Conservation (phyloP, 1,140 invertebrate species). For the Drosophila carrolli region DNA sequence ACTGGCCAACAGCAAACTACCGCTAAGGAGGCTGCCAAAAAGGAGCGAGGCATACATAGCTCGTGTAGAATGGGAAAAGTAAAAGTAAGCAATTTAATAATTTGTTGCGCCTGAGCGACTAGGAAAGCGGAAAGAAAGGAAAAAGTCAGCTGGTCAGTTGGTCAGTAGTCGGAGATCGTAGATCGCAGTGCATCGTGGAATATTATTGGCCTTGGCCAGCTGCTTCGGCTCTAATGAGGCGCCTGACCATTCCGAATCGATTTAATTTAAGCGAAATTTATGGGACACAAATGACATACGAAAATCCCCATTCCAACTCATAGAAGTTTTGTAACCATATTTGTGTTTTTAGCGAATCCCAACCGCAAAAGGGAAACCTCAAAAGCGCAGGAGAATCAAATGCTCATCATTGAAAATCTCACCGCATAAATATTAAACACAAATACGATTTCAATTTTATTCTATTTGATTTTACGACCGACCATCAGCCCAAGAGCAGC, state of each 20-base stretch:
- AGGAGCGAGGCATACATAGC: constrained; percentile 5
- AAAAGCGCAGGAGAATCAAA: constrained; percentile 56
- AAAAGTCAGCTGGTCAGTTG: constrained; percentile 71
- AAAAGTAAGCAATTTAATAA: constrained; percentile 74
- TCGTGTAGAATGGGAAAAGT: constrained; percentile 45
- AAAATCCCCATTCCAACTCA: constrained; percentile 3
- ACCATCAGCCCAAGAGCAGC: constrained; percentile 29
- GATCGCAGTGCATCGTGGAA: constrained; percentile 15
- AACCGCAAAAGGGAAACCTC: constrained; percentile 33
- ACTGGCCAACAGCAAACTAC: constrained; percentile 42
- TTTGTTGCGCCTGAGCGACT: constrained; percentile 62
- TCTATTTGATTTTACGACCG: constrained; percentile 44
- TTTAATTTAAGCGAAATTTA: constrained; percentile 63
- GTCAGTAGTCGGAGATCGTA: constrained; percentile 20
- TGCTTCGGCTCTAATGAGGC: constrained; percentile 47
- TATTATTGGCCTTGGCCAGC: constrained; percentile 35
- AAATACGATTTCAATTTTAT: constrained; percentile 76
- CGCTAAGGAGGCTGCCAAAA: constrained; percentile 28
- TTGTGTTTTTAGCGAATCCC: constrained; percentile 24
- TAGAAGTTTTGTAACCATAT: neutral
- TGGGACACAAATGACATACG: constrained; percentile 34
- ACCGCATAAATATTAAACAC: constrained; percentile 79
- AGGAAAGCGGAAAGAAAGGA: constrained; percentile 49
- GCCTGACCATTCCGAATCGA: constrained; percentile 66
- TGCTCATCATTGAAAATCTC: constrained; percentile 50